Conservation (phyloP, 1,140 invertebrate genomes). For the Tribolium madens region DNA sequence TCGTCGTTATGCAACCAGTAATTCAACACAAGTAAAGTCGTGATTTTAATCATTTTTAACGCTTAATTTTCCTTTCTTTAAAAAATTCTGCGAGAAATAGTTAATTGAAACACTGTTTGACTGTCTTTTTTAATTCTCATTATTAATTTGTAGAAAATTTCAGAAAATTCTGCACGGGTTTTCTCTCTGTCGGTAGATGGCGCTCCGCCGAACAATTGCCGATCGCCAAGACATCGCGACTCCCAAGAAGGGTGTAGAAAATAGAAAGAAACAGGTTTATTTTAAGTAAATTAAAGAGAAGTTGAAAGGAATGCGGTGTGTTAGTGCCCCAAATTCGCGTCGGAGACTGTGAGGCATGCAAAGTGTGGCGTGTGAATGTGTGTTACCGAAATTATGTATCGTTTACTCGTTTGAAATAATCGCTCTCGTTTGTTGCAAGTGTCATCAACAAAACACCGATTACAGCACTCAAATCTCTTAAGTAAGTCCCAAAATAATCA, state of each 20-base stretch:
- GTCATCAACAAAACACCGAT: slow-evolving; percentile 30
- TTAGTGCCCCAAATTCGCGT: slow-evolving; percentile 10
- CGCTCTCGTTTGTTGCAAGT: slow-evolving; percentile 8
- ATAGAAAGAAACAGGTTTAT: slow-evolving; percentile 38
- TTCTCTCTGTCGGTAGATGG: not conserved
- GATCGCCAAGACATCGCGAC: not conserved
- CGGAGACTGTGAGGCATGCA: not conserved
- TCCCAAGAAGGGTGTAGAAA: slow-evolving; percentile 25
- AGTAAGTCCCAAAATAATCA: not conserved
- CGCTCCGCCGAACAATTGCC: not conserved
- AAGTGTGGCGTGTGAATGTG: slow-evolving; percentile 1
- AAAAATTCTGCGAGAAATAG: too few species aligned
- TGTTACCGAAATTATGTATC: not conserved
- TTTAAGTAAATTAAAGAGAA: slow-evolving; percentile 22
- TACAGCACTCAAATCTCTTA: not conserved
- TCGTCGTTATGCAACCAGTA: too few species aligned
- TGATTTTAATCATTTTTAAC: too few species aligned
- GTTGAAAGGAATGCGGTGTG: slow-evolving; percentile 26
- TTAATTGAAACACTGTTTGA: too few species aligned
- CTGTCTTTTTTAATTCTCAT: too few species aligned
- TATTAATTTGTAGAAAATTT: not conserved
- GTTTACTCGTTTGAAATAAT: slow-evolving; percentile 29
- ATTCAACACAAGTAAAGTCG: too few species aligned
- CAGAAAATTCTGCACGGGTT: not conserved
- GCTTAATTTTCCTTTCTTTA: too few species aligned